Evolutionary conservation across 1,140 invertebrate species (phyloP), one percentile per base, ranked within the genome.

Genomic region (Oscheius sp.): DNA sequence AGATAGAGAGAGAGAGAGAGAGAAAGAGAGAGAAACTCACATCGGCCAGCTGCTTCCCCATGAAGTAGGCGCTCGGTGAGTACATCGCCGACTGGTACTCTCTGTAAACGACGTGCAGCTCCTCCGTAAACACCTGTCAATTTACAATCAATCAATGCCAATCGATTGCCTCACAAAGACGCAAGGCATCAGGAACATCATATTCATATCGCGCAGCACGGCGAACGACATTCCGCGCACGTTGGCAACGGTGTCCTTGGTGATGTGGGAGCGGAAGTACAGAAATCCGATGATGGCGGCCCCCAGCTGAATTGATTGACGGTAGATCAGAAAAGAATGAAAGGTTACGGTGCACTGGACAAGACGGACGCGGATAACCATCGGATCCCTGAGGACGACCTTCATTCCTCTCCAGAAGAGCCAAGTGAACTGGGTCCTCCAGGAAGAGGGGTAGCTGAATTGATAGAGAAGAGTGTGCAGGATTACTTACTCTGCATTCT

Each of bases 161-260:
- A n/a, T n/a, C n/a, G n/a, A n/a, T n/a, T n/a, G n/a, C n/a, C 61
- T 32, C n/a, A 78, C 75, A 1, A 73, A 58, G 20, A 78, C 61
- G 26, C 85, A 80, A 38, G 78, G 74, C 62, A 86, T 84, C 32
- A 68, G 32, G 35, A 75, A 75, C 62, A 85, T 65, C 64, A 77
- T 84, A 4, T 80, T 80, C 90, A 93, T 92, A 84, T 93, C 94
- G 3, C 91, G 93, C 1, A 95, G 87, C 81, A 94, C 91, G 65
- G 95, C 89, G 82, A 95, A 97, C 26, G 96, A 88, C n/a, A 91
- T 92, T 58, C 94, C 94, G 82, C 95, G 95, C 69, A 95, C 93
- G 84, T 96, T 97, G 89, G 92, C 91, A 0, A 95, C 91, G 2
- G 92, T 92, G 78, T 92, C 15, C 0, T 18, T 34, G 0, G 28